Base-by-base conservation (phyloP, 2,888 invertebrate species). In the Drosophila recens region DNA sequence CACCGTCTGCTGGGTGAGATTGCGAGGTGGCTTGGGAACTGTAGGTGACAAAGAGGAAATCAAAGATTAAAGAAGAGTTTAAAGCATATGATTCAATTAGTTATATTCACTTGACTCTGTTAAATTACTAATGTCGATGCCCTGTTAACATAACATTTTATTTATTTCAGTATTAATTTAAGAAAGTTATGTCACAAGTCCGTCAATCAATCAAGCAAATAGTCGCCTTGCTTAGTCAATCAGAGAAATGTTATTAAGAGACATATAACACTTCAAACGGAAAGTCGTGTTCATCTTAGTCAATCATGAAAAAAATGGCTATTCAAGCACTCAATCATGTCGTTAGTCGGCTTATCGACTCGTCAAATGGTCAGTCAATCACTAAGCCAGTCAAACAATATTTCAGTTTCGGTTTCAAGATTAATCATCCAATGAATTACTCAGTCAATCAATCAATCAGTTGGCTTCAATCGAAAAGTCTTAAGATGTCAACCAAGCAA, bases 11-110 rank as follows among this genome's bases (percentile, higher is more conserved):
- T 97, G 96, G 20, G 95, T 94, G 92, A 98, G 94, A 92, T 96
- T 95, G 56, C 94, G 94, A 13, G 98, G 96, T 46, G 97, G 96
- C 92, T 96, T 95, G 46, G 98, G 98, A 90, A 96, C 97, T 96
- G 38, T 11, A 52, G 33, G 3, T 9, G 13, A 4, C 36, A 13
- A 33, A 42, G 11, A 27, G 13, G 11, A 20, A 20, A 17, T 17
- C 17, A 17, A 43, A 11, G 1, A 11, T 4, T 8, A 43, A 8
- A 30, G 30, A 30, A 30, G 30, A 8, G 30, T 30, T 30, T 30
- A 5, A 4, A 1, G 5, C 4, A 27, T 1, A 5, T 27, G 9
- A 33, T 33, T 33, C 33, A 33, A 33, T 33, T 0, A 10, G 0
- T 0, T 33, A 2, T 33, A 0, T 3, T 33, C 3, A 0, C 33